A percentile compares a stretch with the other conserved stretches of the same genome.
Conservation (phyloP, 2,888 invertebrate genomes). For the Sicus ferrugineus region DNA sequence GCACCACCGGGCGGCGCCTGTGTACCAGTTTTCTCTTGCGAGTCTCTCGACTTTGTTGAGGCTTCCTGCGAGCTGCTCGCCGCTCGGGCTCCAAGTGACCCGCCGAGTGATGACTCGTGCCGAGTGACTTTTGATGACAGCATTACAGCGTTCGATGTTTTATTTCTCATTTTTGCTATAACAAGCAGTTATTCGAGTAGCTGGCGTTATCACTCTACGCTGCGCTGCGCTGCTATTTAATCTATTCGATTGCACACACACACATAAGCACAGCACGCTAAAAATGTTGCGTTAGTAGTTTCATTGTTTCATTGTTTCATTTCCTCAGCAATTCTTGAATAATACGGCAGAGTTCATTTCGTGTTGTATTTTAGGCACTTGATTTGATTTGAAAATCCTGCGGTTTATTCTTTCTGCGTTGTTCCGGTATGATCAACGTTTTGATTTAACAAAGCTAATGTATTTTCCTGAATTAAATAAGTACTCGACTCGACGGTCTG, state of each 20-base stretch:
- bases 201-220: conserved; percentile 8
- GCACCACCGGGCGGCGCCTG: no score
- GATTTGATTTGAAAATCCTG: no score
- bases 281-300: no score
- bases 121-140: conserved; percentile 23
- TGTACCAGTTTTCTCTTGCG: conserved; percentile 42
- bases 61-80: not conserved
- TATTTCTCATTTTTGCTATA: not conserved
- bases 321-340: no score
- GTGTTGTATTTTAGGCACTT: conserved; percentile 8
- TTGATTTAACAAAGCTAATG: not conserved
- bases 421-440: not conserved
- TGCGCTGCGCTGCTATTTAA: no score
- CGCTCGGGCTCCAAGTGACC: conserved; percentile 24
- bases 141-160: conserved; percentile 12
- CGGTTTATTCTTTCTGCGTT: no score
- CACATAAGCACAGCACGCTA: no score
- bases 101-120: conserved; percentile 22
- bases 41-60: conserved; percentile 37
- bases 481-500: not conserved
- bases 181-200: not conserved
- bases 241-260: no score
- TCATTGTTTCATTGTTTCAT: no score
- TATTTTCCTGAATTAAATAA: not conserved
- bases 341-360: not conserved